Base-by-base conservation (phyloP, 2,113 vertebrate species). In the Salvelinus namaycush region DNA sequence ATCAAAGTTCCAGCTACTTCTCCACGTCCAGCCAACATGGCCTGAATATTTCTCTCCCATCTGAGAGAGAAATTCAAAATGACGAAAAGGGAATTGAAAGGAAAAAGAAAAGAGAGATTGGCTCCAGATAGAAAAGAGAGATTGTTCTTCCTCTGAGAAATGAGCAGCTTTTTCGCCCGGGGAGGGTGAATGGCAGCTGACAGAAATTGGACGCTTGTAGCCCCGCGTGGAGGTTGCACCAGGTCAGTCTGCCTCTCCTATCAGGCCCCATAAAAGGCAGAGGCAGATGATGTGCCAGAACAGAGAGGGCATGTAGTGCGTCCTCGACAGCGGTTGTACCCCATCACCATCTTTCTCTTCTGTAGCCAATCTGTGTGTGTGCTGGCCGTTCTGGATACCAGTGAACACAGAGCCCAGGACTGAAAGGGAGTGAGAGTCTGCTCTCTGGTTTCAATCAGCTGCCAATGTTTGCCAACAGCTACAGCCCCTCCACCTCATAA, bases 361-460 rank as follows among this genome's bases (percentile, higher is more conserved):
- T 24, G 39, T 70, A n/a, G 49, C 49, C 22, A 26, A 11, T 71
- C 44, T 51, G 34, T 48, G 68, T 49, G 70, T 39, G 67, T 68
- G 18, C 20, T 18, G 29, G 66, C 31, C 22, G n/a, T 65, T n/a
- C 54, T n/a, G 51, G 71, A 26, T 70, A 59, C 29, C 18, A 31
- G 51, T 34, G 26, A 54, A 34, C 29, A 68, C 31, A 39, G 29
- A 68, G 16, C 31, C 67, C 18, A 68, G 67, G 4, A 20, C 34
- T 29, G 75, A 27, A 70, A 66, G 60, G 18, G 16, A 34, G 59
- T 72, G 62, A 26, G 18, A 16, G 68, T 70, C 78, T 80, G 82
- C 82, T 80, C 79, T 71, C 84, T 87, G 82, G 87, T 81, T 86
- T 81, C 86, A 88, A 86, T 90, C 85, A 87, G 82, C 29, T 44